These are phyloP conservation scores for Hecatera dysodea DNA, from an alignment of 2,888 invertebrate species.

Conservation along the genomic window DNA sequence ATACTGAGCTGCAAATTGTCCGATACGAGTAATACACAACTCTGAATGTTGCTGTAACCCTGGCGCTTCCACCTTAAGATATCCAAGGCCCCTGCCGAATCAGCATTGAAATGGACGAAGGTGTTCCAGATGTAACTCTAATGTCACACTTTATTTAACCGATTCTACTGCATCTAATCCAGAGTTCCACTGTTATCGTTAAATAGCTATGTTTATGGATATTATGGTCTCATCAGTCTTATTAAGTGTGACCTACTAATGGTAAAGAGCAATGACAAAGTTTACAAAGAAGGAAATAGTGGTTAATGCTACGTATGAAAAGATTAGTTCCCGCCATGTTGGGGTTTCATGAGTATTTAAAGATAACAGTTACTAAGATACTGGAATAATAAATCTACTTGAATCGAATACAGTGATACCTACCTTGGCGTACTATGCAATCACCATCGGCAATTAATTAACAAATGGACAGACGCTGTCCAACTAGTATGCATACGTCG, in stretches of 20 bases:
- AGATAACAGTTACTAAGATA: neutral
- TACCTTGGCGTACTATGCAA: slow-evolving; percentile 10
- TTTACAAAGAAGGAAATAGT: neutral
- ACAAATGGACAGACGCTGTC: slow-evolving; percentile 32
- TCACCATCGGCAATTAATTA: slow-evolving; percentile 47
- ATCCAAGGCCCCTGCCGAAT: slow-evolving; percentile 47
- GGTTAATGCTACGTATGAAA: neutral
- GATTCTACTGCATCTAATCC: slow-evolving; percentile 58
- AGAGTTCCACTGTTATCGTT: slow-evolving; percentile 45
- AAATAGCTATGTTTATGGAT: slow-evolving; percentile 2
- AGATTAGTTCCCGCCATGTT: neutral
- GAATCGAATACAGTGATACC: neutral
- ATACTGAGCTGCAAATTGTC: neutral
- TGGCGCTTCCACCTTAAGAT: slow-evolving; percentile 18
- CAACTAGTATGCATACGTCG: neutral
- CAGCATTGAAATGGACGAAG: slow-evolving; percentile 51
- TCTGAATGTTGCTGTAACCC: neutral
- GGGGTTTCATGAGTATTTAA: neutral
- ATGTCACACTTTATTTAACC: slow-evolving; percentile 40
- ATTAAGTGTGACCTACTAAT: neutral
- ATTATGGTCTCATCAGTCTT: neutral
- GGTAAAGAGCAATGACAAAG: neutral
- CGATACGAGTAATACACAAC: no score
- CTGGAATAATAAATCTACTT: slow-evolving; percentile 2
- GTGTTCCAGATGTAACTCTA: slow-evolving; percentile 34